Evolutionary conservation across 2,888 invertebrate species (phyloP), one percentile per base, ranked within the genome.

Genomic region (Calameuta idolon): DNA sequence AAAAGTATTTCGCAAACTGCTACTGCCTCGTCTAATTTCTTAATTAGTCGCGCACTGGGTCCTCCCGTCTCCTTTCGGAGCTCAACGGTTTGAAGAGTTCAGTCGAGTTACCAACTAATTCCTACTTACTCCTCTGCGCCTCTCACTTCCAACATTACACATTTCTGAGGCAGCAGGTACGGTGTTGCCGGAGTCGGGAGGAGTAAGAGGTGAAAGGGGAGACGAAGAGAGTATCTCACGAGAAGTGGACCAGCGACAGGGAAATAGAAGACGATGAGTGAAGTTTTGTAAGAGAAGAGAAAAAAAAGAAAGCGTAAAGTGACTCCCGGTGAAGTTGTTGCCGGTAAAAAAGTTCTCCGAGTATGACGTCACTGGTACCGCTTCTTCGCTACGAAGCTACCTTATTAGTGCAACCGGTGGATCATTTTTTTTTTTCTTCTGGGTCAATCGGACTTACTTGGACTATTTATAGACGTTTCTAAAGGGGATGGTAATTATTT

Each of bases 31-130:
- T 55, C 55, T 55, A 31, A 71, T 71, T 11, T 34, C 74, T 34
- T 37, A 74, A 74, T 74, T 74, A 74, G 74, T 34, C 74, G 34
- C 35, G 35, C 23, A 9, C 74, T 34, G 35, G 74, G 30, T 74
- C 30, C 23, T 33, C 35, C 35, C 5, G 3, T 23, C 74, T 40
- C 23, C 23, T 55, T 55, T 55, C 23, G 55, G 12, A 74, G 74
- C 23, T 74, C 34, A 74, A 74, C 35, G n/a, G n/a, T 74, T 74
- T 74, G 23, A 74, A 12, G 11, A 74, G 74, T 74, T 74, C 74
- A 11, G 35, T 34, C 34, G 12, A 74, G 74, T 35, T 74, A n/a
- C 74, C 74, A 35, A 74, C 74, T 74, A 74, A 74, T 74, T 74
- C n/a, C 35, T 31, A 74, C 40, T 40, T 40, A 5, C 55, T 55